These are phyloP conservation scores for Hemitrygon akajei DNA, from an alignment of 2,797 vertebrate genomes.

Conservation along the genomic window DNA sequence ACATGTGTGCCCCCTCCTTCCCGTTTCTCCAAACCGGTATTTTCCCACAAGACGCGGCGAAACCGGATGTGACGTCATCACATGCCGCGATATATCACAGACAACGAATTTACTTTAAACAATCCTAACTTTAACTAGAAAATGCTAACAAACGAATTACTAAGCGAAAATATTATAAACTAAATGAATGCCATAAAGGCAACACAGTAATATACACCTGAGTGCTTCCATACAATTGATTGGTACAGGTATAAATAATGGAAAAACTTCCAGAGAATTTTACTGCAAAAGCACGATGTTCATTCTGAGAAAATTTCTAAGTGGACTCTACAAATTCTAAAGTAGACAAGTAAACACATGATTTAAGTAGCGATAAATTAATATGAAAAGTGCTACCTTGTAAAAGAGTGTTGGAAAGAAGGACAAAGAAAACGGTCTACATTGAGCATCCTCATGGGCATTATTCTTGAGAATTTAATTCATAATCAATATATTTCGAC, in stretches of 20 bases:
- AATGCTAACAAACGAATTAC: too few species aligned
- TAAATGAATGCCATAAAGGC: too few species aligned
- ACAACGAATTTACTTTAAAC: too few species aligned
- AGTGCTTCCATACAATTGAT: background rate
- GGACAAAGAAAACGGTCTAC: background rate
- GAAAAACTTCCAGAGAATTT: background rate
- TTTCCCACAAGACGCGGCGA: too few species aligned
- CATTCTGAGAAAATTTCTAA: background rate
- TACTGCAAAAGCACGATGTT: background rate
- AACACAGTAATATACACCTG: background rate
- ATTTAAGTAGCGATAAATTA: background rate
- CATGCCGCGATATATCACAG: too few species aligned
- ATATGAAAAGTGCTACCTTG: background rate
- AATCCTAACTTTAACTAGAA: too few species aligned
- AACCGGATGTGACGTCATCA: too few species aligned
- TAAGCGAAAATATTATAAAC: too few species aligned
- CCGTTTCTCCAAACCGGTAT: too few species aligned
- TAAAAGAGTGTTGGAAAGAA: background rate
- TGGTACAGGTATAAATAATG: background rate
- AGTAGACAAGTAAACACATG: background rate
- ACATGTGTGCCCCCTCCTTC: too few species aligned
- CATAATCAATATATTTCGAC: conserved; percentile 11
- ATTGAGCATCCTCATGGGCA: background rate
- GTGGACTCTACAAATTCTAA: background rate
- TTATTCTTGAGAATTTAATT: background rate